Conservation (phyloP, 2,888 invertebrate genomes). For the Matsumyia berberina region DNA sequence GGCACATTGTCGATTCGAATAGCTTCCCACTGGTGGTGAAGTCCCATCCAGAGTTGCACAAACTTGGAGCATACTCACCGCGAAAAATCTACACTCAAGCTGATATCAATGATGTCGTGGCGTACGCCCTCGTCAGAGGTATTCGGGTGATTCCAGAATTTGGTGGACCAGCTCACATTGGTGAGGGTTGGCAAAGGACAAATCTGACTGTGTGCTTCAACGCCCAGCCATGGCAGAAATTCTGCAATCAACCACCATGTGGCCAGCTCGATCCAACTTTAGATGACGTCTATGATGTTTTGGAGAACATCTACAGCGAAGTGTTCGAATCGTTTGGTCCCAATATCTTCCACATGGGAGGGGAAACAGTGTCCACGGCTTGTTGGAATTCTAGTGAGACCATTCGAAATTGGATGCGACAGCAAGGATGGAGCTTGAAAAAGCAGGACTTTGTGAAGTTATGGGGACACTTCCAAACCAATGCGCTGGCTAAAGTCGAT, state of each 20-base stretch:
- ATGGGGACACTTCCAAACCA: slow-evolving; percentile 89
- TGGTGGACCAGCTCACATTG: slow-evolving; percentile 93
- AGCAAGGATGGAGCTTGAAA: slow-evolving; percentile 86
- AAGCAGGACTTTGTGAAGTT: slow-evolving; percentile 86
- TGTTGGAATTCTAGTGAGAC: slow-evolving; percentile 90
- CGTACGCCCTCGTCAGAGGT: slow-evolving; percentile 89
- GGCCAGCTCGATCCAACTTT: slow-evolving; percentile 90
- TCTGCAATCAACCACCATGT: slow-evolving; percentile 91
- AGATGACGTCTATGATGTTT: slow-evolving; percentile 87
- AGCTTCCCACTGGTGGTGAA: slow-evolving; percentile 93
- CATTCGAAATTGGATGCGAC: slow-evolving; percentile 88
- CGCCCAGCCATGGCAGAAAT: slow-evolving; percentile 88
- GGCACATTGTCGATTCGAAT: slow-evolving; percentile 95
- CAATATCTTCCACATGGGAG: slow-evolving; percentile 93
- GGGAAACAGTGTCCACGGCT: slow-evolving; percentile 87
- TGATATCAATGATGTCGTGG: slow-evolving; percentile 85
- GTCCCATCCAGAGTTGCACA: slow-evolving; percentile 87
- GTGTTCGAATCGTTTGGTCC: slow-evolving; percentile 86
- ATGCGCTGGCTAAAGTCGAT: slow-evolving; percentile 76
- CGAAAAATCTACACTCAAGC: slow-evolving; percentile 86
- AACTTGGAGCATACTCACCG: slow-evolving; percentile 90
- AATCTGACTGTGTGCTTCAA: slow-evolving; percentile 87
- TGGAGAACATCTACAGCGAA: slow-evolving; percentile 89
- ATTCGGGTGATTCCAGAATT: slow-evolving; percentile 94
- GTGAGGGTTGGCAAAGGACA: slow-evolving; percentile 91